Evolutionary conservation across 2,888 invertebrate species (phyloP).

Genomic region (Drosophila neotestacea): DNA sequence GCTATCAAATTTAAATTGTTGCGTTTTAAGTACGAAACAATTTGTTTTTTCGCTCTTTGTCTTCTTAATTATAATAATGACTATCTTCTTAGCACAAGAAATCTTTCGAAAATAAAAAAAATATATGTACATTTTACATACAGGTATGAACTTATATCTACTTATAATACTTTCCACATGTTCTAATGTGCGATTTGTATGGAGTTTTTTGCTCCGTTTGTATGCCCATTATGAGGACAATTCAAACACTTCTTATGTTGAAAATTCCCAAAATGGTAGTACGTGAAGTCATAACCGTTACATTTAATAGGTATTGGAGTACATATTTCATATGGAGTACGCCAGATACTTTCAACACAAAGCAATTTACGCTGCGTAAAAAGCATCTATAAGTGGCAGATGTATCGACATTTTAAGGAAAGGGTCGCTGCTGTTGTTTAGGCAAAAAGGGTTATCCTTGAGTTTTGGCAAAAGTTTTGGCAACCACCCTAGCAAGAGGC

Average conservation of each 20-base stretch:
- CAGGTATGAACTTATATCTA: background rate
- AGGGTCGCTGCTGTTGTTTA: slow-evolving; percentile 35
- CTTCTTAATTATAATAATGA: too few species aligned
- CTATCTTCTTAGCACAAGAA: too few species aligned
- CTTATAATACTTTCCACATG: slow-evolving; percentile 24
- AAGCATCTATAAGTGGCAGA: slow-evolving; percentile 16
- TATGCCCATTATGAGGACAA: slow-evolving; percentile 74
- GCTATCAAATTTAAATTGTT: too few species aligned
- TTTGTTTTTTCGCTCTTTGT: too few species aligned
- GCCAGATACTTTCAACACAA: slow-evolving; percentile 69
- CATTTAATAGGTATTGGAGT: slow-evolving; percentile 71
- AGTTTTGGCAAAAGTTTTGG: slow-evolving; percentile 39
- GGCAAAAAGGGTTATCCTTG: slow-evolving; percentile 40
- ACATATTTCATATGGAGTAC: slow-evolving; percentile 48
- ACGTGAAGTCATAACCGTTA: slow-evolving; percentile 81
- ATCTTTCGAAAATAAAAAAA: too few species aligned
- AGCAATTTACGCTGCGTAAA: slow-evolving; percentile 67
- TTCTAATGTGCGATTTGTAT: slow-evolving; percentile 24
- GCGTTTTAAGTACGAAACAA: too few species aligned
- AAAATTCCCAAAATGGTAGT: slow-evolving; percentile 82
- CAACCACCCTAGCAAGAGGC: slow-evolving; percentile 57
- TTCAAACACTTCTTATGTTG: slow-evolving; percentile 77
- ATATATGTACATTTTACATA: background rate
- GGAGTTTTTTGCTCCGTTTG: slow-evolving; percentile 36
- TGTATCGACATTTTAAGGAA: slow-evolving; percentile 51